Base-by-base conservation (phyloP, 2,888 invertebrate genomes). In the Oscheius sp. region DNA sequence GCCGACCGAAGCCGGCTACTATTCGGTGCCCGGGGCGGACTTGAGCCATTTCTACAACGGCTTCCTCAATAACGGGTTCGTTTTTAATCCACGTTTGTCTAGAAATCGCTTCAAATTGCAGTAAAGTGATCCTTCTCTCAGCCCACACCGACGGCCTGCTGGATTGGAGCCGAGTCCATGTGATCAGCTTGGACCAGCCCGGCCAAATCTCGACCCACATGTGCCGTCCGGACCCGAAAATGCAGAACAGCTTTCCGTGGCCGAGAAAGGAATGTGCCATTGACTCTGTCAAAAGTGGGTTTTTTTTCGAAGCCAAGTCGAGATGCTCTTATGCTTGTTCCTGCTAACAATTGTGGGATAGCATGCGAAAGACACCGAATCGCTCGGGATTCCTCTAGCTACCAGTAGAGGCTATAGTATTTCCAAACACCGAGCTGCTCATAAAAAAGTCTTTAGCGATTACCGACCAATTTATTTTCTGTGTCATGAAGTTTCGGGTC, bases 1-100 rank as follows among this genome's bases (percentile, higher is more conserved):
- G 13, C 62, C 62, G 2, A 5, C 62, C 11, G n/a, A 42, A 21
- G 37, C 47, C 13, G 32, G 32, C 11, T 42, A 62, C 29, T 62
- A 21, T 62, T 42, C 29, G 2, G 29, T 62, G 9, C 42, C 37
- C 4, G n/a, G 2, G 2, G 62, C 62, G 2, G 62, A 62, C 4
- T 42, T 62, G n/a, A 62, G 42, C 62, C 62, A 62, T 62, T 62
- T 62, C 29, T 62, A 62, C 62, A 47, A 62, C 37, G 62, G 62
- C 4, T 62, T 62, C 29, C n/a, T 62, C 11, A 35, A 62, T 29
- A 62, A 62, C 11, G 62, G 58, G 58, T 42, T 42, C 4, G 42
- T 58, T 32, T 58, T 32, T 21, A 13, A 57, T 57, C 9, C 21
- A 21, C 57, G 9, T n/a, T 21, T 21, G 21, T 21, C 21, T 21